phyloP scores from a whole-genome alignment of 2,113 vertebrate genomes.

The Oriolus oriolus region DNA sequence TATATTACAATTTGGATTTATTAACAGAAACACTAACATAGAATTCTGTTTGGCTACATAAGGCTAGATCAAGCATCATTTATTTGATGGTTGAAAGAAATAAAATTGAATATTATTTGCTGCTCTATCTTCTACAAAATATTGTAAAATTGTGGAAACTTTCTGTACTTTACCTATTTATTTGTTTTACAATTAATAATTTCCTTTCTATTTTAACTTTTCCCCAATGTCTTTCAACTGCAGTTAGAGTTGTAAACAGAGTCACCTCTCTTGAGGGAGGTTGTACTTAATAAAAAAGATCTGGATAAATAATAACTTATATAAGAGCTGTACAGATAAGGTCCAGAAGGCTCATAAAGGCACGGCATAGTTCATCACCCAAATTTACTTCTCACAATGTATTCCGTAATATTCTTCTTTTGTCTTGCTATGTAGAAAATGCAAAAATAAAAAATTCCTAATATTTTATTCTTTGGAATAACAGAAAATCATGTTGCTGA shows the following conservation, averaged over 20 bases:
- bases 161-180: not conserved
- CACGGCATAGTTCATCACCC: fast-evolving
- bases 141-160: not conserved
- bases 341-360: not conserved
- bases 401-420: fast-evolving
- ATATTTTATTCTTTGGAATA: not conserved
- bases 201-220: not conserved
- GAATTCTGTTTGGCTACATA: not conserved
- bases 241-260: not conserved
- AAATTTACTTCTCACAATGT: not conserved
- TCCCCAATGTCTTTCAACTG: not conserved
- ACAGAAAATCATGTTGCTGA: not conserved
- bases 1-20: not conserved
- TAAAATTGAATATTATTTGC: not conserved
- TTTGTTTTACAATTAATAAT: not conserved
- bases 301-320: not conserved
- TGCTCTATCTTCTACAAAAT: not conserved
- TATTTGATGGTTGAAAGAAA: not conserved
- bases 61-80: not conserved
- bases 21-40: not conserved
- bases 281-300: not conserved
- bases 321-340: not conserved
- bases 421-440: not conserved
- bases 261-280: not conserved
- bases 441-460: not conserved